phyloP scores from a whole-genome alignment of 1,140 invertebrate genomes.

The Agrypnia vestita region DNA sequence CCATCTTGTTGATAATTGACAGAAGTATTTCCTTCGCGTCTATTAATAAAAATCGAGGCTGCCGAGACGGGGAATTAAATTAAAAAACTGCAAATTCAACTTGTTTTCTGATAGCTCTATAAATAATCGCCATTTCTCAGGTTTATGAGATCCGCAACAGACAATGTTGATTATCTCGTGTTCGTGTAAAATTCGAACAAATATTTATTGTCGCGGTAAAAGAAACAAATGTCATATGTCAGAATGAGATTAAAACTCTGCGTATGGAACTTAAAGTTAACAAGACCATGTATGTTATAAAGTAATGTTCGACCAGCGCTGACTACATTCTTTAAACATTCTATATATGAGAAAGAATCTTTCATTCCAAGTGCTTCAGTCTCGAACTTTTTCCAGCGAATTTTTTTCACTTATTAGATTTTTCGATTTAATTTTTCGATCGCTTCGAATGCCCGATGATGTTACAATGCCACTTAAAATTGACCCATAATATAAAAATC shows the following conservation, averaged over 20 bases:
- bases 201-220: conserved; percentile 9
- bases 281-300: conserved; percentile 1
- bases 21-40: not conserved
- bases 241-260: not conserved
- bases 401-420: too few relatives aligned
- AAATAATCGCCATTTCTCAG: not conserved
- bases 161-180: conserved; percentile 19
- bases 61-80: not conserved
- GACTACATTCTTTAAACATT: not conserved
- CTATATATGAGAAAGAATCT: not conserved
- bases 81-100: not conserved
- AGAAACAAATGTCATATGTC: not conserved
- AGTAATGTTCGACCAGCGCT: not conserved
- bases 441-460: too few relatives aligned
- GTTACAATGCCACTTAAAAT: too few relatives aligned
- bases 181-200: conserved; percentile 18
- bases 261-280: not conserved
- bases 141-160: not conserved
- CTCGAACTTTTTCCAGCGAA: too few relatives aligned
- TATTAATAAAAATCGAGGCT: not conserved
- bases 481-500: too few relatives aligned
- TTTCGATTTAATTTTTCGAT: too few relatives aligned
- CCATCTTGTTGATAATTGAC: conserved; percentile 19
- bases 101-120: conserved; percentile 19
- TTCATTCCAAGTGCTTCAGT: too few relatives aligned